phyloP scores from a whole-genome alignment of 2,888 invertebrate species.

The Spodoptera picta region DNA sequence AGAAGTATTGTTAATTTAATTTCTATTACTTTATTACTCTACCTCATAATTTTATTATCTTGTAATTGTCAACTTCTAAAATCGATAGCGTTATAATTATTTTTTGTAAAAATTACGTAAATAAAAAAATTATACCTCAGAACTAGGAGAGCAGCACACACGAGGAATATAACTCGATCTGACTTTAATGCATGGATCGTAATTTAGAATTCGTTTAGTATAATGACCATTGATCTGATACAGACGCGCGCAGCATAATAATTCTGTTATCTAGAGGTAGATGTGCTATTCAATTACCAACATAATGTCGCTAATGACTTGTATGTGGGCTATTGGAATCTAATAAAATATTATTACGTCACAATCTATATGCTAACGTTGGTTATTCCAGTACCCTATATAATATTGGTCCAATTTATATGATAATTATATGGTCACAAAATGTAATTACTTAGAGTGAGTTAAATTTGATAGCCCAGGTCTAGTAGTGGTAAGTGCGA shows the following conservation, averaged over 20 bases:
- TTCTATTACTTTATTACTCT: too few species aligned
- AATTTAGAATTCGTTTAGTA: conserved; percentile 15
- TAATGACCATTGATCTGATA: conserved; percentile 18
- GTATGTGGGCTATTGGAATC: conserved; percentile 17
- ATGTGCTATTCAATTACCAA: conserved; percentile 31
- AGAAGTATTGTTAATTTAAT: too few species aligned
- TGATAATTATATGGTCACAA: too few species aligned
- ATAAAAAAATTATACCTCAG: too few species aligned
- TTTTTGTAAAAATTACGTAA: too few species aligned
- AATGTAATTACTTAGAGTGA: too few species aligned
- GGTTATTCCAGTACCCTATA: neutral
- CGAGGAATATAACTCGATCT: neutral
- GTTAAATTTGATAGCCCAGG: too few species aligned
- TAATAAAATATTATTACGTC: conserved; percentile 31
- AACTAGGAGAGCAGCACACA: too few species aligned
- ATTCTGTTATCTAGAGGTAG: conserved; percentile 17
- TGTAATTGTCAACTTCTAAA: too few species aligned
- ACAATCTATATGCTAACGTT: conserved; percentile 17
- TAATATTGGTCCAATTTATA: neutral
- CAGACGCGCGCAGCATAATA: conserved; percentile 18
- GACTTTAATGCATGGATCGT: neutral
- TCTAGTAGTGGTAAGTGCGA: too few species aligned
- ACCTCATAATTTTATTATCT: too few species aligned
- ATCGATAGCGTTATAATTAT: too few species aligned
- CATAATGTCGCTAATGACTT: conserved; percentile 29